phyloP scores from a whole-genome alignment of 1,140 invertebrate genomes.

The Trachymyrmex septentrionalis region DNA sequence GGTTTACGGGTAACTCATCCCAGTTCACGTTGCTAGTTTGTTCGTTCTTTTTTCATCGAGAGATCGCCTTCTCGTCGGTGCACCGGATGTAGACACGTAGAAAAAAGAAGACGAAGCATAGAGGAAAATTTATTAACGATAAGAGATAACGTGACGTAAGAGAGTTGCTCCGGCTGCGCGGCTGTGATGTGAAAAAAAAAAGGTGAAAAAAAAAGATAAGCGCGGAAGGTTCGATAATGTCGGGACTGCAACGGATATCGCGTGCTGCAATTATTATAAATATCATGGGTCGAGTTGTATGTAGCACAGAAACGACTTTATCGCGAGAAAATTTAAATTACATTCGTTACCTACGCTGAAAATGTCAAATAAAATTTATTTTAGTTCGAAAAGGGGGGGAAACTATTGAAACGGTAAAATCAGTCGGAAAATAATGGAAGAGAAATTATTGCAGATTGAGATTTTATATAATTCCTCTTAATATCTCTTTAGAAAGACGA shows the following conservation, averaged over 20 bases:
- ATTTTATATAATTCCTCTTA: not conserved
- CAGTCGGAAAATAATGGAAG: not conserved
- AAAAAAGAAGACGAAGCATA: constrained; percentile 33
- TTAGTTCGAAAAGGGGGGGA: not conserved
- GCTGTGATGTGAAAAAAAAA: constrained; percentile 27
- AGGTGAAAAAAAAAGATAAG: not conserved
- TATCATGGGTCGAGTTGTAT: constrained; percentile 74
- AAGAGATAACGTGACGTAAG: constrained; percentile 67
- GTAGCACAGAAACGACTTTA: constrained; percentile 35
- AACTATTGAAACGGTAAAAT: not conserved
- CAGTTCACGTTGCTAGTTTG: constrained; percentile 37
- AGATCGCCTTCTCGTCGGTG: constrained; percentile 42
- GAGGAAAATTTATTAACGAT: constrained; percentile 73
- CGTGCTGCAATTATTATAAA: constrained; percentile 78
- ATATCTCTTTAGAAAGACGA: constrained; percentile 1
- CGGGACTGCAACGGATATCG: constrained; percentile 40
- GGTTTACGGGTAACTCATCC: constrained; percentile 50
- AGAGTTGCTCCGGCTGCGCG: constrained; percentile 42
- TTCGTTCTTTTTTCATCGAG: constrained; percentile 35
- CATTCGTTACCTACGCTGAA: not conserved
- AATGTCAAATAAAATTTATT: constrained; percentile 20
- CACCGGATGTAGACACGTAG: constrained; percentile 44
- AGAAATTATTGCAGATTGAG: not conserved
- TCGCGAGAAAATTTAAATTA: constrained; percentile 10
- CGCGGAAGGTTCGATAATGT: constrained; percentile 18